These are phyloP conservation scores for Eueremaeus valkanovi DNA, from an alignment of 2,888 invertebrate species.

Conservation along the genomic window DNA sequence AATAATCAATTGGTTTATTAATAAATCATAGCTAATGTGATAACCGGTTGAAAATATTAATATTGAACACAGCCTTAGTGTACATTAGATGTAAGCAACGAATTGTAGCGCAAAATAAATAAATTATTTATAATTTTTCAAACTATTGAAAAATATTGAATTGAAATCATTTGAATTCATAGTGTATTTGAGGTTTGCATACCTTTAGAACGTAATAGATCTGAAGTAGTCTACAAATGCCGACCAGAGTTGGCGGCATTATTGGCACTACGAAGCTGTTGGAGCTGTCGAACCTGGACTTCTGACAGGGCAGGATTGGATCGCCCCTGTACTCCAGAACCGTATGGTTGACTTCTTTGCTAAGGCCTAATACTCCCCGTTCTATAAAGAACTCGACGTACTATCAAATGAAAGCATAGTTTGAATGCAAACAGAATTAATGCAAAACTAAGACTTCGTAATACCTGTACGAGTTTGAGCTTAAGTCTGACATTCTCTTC, in stretches of 20 bases:
- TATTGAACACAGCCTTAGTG: no score
- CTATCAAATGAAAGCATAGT: constrained; percentile 54
- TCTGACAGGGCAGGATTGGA: constrained; percentile 60
- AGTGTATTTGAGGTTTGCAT: no score
- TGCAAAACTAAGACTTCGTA: background rate
- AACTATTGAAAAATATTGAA: no score
- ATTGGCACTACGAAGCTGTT: constrained; percentile 66
- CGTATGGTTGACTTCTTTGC: constrained; percentile 64
- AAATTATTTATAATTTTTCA: no score
- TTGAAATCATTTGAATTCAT: no score
- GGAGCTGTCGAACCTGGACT: constrained; percentile 65
- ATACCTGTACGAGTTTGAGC: constrained; percentile 60
- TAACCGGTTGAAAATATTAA: no score
- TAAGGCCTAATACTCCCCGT: constrained; percentile 67
- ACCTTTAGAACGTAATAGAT: constrained; percentile 71
- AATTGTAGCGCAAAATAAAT: no score
- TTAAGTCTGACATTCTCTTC: constrained; percentile 60
- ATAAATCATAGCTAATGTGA: no score
- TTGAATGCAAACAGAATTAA: background rate
- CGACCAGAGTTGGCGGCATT: constrained; percentile 69
- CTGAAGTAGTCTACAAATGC: constrained; percentile 66
- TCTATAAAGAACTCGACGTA: constrained; percentile 72
- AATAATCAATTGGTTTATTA: no score
- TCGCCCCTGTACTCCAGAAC: constrained; percentile 68
- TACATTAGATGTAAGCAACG: no score